phyloP scores from a whole-genome alignment of 1,140 invertebrate genomes.

The Hyposmocoma kahamanoa region DNA sequence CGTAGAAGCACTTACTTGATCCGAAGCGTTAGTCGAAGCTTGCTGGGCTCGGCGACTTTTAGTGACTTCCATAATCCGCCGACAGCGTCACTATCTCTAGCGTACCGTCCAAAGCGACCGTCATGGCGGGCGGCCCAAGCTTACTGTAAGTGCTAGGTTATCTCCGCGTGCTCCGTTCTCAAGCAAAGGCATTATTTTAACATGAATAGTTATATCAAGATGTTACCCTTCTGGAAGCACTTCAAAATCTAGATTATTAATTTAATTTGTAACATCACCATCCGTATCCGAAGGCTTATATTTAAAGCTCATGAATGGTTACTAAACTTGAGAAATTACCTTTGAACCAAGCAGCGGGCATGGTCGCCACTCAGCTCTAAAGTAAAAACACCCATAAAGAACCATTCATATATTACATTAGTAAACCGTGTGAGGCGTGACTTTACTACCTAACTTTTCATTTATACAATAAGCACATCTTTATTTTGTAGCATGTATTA shows the following conservation, averaged over 20 bases:
- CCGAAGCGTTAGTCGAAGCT: slow-evolving; percentile 72
- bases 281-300: slow-evolving; percentile 37
- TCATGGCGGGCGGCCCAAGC: slow-evolving; percentile 59
- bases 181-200: slow-evolving; percentile 70
- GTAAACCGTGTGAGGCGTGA: slow-evolving; percentile 60
- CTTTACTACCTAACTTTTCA: slow-evolving; percentile 32
- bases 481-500: slow-evolving; percentile 56
- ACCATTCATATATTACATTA: slow-evolving; percentile 47
- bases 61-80: slow-evolving; percentile 53
- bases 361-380: slow-evolving; percentile 50
- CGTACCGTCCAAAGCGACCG: slow-evolving; percentile 61
- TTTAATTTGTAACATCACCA: slow-evolving; percentile 25
- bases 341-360: slow-evolving; percentile 48
- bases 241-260: slow-evolving; percentile 45
- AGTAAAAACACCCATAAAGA: slow-evolving; percentile 42
- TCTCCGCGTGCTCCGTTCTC: slow-evolving; percentile 66
- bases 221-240: slow-evolving; percentile 65
- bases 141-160: slow-evolving; percentile 73
- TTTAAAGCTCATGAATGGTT: slow-evolving; percentile 43
- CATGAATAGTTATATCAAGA: slow-evolving; percentile 53
- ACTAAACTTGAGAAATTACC: slow-evolving; percentile 37
- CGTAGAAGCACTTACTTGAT: slow-evolving; percentile 63
- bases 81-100: slow-evolving; percentile 52
- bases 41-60: slow-evolving; percentile 58
- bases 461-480: slow-evolving; percentile 40